These are phyloP conservation scores for Bubalus kerabau DNA, from an alignment of 2,113 vertebrate species.

Conservation along the genomic window DNA sequence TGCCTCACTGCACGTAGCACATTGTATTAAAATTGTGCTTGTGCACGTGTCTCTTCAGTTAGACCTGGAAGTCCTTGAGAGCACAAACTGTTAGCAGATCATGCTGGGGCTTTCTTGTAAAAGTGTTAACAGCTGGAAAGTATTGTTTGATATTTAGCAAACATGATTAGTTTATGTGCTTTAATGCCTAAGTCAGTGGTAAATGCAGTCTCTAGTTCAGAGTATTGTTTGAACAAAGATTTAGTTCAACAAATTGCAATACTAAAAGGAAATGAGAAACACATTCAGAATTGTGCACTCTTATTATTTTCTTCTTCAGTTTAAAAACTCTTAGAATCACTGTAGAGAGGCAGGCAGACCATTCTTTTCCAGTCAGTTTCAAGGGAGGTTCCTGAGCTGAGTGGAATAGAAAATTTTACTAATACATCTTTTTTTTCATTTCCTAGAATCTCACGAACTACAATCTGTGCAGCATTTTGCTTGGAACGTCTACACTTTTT, in stretches of 20 bases:
- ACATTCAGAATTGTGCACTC: background rate
- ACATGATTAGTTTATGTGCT: background rate
- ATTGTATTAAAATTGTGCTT: background rate
- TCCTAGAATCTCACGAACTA: slow-evolving; percentile 92
- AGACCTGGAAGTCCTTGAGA: background rate
- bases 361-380: background rate
- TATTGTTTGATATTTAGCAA: background rate
- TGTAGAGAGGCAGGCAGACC: background rate
- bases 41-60: background rate
- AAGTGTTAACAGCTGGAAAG: background rate
- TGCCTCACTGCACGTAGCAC: background rate
- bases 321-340: background rate
- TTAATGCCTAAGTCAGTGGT: background rate
- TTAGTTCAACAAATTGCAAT: background rate
- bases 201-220: background rate
- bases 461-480: slow-evolving; percentile 95
- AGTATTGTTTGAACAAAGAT: background rate
- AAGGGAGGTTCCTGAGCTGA: background rate
- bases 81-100: background rate
- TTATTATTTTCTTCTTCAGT: background rate
- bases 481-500: slow-evolving; percentile 93
- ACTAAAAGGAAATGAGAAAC: background rate
- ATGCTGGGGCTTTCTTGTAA: background rate
- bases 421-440: background rate
- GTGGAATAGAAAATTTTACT: background rate